Evolutionary conservation across 2,797 vertebrate species (phyloP), one percentile per base, ranked within the genome.

Genomic region (Halcyon leucocephala): DNA sequence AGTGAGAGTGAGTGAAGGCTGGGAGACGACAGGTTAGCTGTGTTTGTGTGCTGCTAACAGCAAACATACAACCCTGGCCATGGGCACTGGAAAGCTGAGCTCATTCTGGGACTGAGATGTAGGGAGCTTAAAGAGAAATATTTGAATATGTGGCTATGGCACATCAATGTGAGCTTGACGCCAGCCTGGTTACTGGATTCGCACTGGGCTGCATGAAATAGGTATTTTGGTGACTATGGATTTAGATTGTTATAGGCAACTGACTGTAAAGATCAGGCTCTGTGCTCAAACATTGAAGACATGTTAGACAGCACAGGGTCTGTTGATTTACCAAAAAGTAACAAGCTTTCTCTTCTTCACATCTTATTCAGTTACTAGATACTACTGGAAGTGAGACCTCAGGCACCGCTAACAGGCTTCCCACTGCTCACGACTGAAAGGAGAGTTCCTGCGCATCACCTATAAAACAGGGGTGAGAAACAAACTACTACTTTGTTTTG

Each of bases 381-480:
- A 18, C 11, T 31, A 4, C 37, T 72, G 64, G 28, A 85, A 73
- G n/a, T 25, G 31, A 64, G 37, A 67, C 12, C 35, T 41, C 0
- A 1, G 17, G 6, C 15, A 39, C 35, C 21, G 37, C 48, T 82
- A 71, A 76, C 0, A 0, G 61, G n/a, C 22, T 85, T 72, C 60
- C 29, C 46, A 17, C 0, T 5, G 12, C 3, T 61, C 28, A 7
- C 1, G 0, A n/a, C 20, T 3, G 0, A 55, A 52, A n/a, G 24
- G 22, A 71, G 2, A 0, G 0, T 73, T 79, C 25, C 35, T 28
- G n/a, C 29, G 21, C 17, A 35, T 42, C 49, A 28, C 31, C 17
- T 83, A 8, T 33, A 49, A 29, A 57, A 31, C 6, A 33, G 7
- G 19, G 20, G 5, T 86, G n/a, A 90, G 62, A 81, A 58, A 89